These are phyloP conservation scores for Melinaea marsaeus DNA, from an alignment of 2,888 invertebrate species.

Conservation along the genomic window DNA sequence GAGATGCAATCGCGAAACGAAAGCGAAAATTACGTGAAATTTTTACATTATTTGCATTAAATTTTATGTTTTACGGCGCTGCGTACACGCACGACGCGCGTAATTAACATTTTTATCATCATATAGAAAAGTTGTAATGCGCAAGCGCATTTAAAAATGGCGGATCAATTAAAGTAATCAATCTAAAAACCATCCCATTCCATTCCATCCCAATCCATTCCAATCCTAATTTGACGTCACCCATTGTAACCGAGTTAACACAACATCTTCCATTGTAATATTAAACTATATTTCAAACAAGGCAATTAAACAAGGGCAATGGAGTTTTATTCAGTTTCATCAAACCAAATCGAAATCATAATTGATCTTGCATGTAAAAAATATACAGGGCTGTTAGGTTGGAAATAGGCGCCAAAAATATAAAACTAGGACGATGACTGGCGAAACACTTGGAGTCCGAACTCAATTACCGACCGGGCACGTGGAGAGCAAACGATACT, in stretches of 20 bases:
- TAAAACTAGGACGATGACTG: constrained; percentile 75
- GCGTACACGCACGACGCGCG: constrained; percentile 69
- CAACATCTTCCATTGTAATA: constrained; percentile 51
- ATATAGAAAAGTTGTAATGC: constrained; percentile 15
- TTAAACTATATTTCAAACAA: constrained; percentile 70
- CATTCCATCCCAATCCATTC: constrained; percentile 19
- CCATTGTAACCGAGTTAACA: constrained; percentile 36
- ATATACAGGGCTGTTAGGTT: constrained; percentile 71
- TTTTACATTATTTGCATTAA: constrained; percentile 68
- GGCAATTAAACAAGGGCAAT: constrained; percentile 74
- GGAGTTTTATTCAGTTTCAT: constrained; percentile 76
- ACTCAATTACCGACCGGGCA: constrained; percentile 71
- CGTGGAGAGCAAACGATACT: constrained; percentile 55
- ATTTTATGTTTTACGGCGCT: constrained; percentile 54
- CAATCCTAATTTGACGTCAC: constrained; percentile 26
- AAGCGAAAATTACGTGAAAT: constrained; percentile 62
- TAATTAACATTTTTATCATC: constrained; percentile 48
- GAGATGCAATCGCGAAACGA: constrained; percentile 55
- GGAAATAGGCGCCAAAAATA: constrained; percentile 75
- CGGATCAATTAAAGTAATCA: background rate
- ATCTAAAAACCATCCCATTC: background rate
- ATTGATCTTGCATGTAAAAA: constrained; percentile 76
- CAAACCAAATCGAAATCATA: constrained; percentile 76
- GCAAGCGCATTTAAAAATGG: background rate
- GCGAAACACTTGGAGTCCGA: constrained; percentile 66